A percentile compares a stretch with the other conserved stretches of the same genome.
These are phyloP conservation scores for Macrochelys suwanniensis DNA, from an alignment of 2,797 vertebrate genomes.

Conservation along the genomic window DNA sequence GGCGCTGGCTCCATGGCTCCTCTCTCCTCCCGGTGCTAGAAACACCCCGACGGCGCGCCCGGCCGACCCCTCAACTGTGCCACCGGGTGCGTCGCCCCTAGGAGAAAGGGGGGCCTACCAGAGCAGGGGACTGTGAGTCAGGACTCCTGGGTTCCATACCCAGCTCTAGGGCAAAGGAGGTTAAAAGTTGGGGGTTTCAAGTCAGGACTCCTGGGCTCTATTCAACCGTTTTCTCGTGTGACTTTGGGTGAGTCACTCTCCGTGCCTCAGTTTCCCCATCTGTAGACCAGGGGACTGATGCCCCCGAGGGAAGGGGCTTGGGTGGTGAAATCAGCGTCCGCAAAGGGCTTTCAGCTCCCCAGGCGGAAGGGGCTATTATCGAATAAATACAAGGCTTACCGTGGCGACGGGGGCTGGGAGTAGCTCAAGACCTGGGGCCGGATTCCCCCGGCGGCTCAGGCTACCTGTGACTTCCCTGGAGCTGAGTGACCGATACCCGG, in stretches of 20 bases:
- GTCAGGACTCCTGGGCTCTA: neutral
- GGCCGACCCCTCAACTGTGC: neutral
- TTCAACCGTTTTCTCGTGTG: neutral
- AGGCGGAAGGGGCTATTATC: neutral
- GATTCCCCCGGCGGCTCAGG: neutral
- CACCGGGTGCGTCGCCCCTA: neutral
- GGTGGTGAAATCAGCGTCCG: neutral
- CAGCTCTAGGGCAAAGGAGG: neutral
- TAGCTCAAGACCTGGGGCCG: neutral
- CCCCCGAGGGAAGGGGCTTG: neutral
- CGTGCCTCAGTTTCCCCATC: neutral
- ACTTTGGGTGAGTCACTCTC: neutral
- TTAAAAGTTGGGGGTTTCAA: neutral
- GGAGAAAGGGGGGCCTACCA: neutral
- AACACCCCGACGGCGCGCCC: rapidly evolving
- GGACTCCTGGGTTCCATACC: neutral
- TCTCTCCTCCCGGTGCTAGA: neutral
- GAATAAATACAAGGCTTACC: neutral
- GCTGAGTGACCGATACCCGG: neutral
- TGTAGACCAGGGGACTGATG: neutral
- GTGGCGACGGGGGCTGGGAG: neutral
- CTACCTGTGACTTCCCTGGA: neutral
- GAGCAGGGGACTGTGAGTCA: neutral
- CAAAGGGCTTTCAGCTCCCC: no score
- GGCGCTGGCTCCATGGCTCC: no score